Evolutionary conservation across 2,797 vertebrate species (phyloP).

Genomic region (Cyclura pinguis): DNA sequence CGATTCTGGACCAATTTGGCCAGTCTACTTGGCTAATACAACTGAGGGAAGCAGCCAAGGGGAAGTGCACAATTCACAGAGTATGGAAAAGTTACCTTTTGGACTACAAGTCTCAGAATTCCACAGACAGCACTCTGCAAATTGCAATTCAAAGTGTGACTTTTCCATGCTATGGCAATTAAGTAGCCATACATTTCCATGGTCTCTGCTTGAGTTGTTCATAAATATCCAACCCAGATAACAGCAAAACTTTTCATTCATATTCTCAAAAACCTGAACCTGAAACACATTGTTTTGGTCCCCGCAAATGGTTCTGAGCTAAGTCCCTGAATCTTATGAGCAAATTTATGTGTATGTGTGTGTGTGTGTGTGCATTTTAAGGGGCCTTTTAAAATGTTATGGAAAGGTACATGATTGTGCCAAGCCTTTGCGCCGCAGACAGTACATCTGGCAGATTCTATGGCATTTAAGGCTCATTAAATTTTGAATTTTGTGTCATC

Average conservation of each 20-base stretch:
- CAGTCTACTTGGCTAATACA: not conserved
- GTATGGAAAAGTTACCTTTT: too few species aligned
- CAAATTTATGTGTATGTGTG: slow-evolving; percentile 42
- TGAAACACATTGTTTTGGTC: not conserved
- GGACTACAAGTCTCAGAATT: too few species aligned
- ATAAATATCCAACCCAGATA: not conserved
- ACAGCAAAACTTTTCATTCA: not conserved
- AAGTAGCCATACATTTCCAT: not conserved
- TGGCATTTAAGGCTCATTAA: slow-evolving; percentile 84
- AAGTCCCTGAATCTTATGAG: slow-evolving; percentile 36
- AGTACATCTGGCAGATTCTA: slow-evolving; percentile 65
- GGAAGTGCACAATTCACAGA: too few species aligned
- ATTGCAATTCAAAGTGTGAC: too few species aligned
- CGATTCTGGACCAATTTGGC: too few species aligned
- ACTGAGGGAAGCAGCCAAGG: too few species aligned
- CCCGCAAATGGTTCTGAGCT: slow-evolving; percentile 7
- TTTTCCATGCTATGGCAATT: too few species aligned
- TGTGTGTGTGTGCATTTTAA: slow-evolving; percentile 52
- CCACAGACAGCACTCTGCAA: too few species aligned
- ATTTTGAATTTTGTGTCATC: slow-evolving; percentile 78
- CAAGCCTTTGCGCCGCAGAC: slow-evolving; percentile 55
- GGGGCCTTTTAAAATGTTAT: slow-evolving; percentile 59
- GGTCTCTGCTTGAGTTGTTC: not conserved
- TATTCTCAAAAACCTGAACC: slow-evolving; percentile 24
- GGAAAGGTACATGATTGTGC: slow-evolving; percentile 54